Conservation (phyloP, 2,113 vertebrate species). For the Diadophis punctatus region DNA sequence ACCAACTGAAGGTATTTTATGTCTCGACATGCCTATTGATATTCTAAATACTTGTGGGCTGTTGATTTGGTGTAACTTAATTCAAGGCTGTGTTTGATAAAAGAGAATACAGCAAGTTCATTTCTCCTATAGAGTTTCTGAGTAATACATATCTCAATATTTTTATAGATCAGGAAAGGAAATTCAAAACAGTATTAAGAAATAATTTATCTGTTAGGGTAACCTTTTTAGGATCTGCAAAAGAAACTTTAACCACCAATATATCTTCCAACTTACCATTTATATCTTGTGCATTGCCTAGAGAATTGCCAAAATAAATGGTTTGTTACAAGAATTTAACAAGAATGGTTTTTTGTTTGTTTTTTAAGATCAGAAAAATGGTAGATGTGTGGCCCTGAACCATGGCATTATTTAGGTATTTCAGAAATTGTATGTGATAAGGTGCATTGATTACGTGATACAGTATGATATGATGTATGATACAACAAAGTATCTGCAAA, state of each 20-base stretch:
- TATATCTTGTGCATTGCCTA: background rate
- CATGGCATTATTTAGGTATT: background rate
- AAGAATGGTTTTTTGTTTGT: background rate
- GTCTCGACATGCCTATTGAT: background rate
- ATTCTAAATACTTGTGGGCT: background rate
- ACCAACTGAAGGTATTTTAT: background rate
- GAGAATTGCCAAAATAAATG: background rate
- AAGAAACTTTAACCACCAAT: background rate
- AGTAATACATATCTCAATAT: background rate
- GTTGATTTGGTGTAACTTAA: background rate
- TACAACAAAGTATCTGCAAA: background rate
- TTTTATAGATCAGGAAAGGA: background rate
- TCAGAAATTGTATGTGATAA: background rate
- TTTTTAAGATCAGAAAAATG: background rate
- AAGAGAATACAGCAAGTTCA: background rate
- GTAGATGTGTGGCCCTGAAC: background rate
- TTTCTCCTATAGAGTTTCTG: background rate
- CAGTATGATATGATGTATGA: background rate
- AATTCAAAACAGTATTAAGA: background rate
- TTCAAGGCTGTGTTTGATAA: background rate
- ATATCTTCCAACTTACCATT: background rate
- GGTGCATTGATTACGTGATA: background rate
- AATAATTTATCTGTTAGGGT: background rate
- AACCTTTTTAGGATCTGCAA: background rate
- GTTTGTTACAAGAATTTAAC: background rate